Evolutionary conservation across 2,888 invertebrate genomes (phyloP).

Genomic region (Sipha maydis): DNA sequence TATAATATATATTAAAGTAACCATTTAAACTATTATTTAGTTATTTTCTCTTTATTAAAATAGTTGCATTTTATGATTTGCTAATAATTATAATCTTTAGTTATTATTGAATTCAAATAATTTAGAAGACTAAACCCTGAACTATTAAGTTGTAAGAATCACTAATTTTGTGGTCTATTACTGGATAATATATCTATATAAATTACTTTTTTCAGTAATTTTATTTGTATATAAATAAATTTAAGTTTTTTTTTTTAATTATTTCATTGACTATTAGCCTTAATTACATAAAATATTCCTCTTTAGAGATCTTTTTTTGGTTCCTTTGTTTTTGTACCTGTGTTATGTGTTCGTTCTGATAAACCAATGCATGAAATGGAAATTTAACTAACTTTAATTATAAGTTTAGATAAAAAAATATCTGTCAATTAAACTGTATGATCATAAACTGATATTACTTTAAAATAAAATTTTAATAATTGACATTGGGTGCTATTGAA

Average conservation of each 20-base stretch:
- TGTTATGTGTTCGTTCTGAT: conserved; percentile 32
- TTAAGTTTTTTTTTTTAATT: neutral
- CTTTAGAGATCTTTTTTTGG: conserved; percentile 16
- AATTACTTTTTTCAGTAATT: neutral
- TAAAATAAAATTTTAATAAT: neutral
- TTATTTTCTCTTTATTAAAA: neutral
- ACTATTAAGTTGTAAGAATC: conserved; percentile 31
- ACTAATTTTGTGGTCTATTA: neutral
- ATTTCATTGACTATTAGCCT: conserved; percentile 5
- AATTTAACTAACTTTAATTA: neutral
- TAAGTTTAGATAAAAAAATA: conserved; percentile 11
- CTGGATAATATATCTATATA: neutral
- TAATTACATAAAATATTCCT: conserved; percentile 50
- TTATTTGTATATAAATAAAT: conserved; percentile 28
- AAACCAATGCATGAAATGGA: neutral
- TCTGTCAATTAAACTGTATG: conserved; percentile 29
- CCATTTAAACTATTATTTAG: neutral
- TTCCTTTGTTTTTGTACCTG: conserved; percentile 53
- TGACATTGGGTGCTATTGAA: conserved; percentile 50
- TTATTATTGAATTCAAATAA: neutral
- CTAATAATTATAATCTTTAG: neutral
- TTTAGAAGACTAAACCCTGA: conserved; percentile 3
- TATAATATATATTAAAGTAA: too few relatives aligned
- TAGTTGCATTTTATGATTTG: neutral
- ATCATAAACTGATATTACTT: conserved; percentile 2